Evolutionary conservation across 2,888 invertebrate genomes (phyloP), one percentile per base, ranked within the genome.

Genomic region (Euplexia lucipara): DNA sequence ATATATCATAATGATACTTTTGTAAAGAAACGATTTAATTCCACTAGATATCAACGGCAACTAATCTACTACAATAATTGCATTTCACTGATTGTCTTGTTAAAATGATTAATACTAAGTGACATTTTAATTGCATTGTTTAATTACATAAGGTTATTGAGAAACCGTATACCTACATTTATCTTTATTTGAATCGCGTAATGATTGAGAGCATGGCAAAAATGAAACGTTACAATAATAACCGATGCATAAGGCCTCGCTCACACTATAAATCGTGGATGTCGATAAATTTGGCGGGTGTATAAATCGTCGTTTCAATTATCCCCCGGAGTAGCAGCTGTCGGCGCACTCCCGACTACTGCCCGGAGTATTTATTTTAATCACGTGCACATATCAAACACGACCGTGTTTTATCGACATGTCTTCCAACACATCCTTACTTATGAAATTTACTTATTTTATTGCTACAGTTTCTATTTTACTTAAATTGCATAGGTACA

Each of bases 231-330:
- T 83, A 79, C 79, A 81, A 80, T 82, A 79, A 83, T 85, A 87
- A 83, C 78, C 78, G 75, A 80, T 75, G 81, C 76, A 75, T 82
- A 83, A 84, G 82, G 83, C 79, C 73, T 82, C 73, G 79, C 81
- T 83, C 83, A 79, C 83, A 83, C 86, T 90, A 90, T 93, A 93
- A 92, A 94, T 94, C 86, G 90, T 83, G 81, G 81, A 83, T 91
- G 91, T 92, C 93, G 90, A 94, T 94, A 95, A 93, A 94, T 94
- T 94, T 91, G 92, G 93, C 91, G 90, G 87, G 90, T 88, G 87
- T 90, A 94, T 94, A 94, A 94, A 94, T 94, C 93, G 91, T 89
- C 90, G 90, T 94, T 94, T 95, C 94, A 95, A 95, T 94, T 95
- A 95, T 92, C 86, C 88, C 84, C 83, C 81, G 87, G 87, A 91